These are phyloP conservation scores for Malacosoma neustria DNA, from an alignment of 2,888 invertebrate genomes.

Conservation along the genomic window DNA sequence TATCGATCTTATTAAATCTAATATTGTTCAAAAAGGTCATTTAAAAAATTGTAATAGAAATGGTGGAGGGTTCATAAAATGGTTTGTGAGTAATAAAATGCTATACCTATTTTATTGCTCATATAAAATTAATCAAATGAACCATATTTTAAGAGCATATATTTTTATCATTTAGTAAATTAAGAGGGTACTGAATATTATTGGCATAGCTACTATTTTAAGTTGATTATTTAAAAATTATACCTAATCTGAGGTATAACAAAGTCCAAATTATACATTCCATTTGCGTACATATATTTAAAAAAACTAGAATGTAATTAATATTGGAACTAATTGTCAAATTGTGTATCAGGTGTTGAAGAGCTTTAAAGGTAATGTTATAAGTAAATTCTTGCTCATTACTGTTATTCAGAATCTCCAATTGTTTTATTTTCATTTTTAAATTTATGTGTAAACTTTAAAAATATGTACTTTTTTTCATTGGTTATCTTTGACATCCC, in stretches of 20 bases:
- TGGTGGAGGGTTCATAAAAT: too few relatives aligned
- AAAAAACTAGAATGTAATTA: slow-evolving; percentile 22
- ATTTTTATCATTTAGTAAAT: slow-evolving; percentile 10
- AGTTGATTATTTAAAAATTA: slow-evolving; percentile 40
- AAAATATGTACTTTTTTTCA: too few relatives aligned
- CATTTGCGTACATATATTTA: slow-evolving; percentile 57
- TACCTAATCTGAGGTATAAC: slow-evolving; percentile 49
- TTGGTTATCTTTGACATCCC: too few relatives aligned
- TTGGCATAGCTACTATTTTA: slow-evolving; percentile 38
- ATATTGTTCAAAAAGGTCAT: too few relatives aligned
- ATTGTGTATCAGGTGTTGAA: slow-evolving; percentile 45
- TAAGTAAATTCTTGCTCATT: slow-evolving; percentile 58
- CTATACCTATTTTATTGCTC: too few relatives aligned
- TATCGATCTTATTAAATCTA: too few relatives aligned
- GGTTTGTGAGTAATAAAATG: too few relatives aligned
- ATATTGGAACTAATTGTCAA: slow-evolving; percentile 16
- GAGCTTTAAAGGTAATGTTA: slow-evolving; percentile 63
- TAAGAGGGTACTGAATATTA: slow-evolving; percentile 68
- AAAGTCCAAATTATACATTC: slow-evolving; percentile 70
- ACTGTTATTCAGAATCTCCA: slow-evolving; percentile 31
- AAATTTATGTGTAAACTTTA: too few relatives aligned
- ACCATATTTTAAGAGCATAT: not conserved
- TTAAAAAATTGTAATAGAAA: too few relatives aligned
- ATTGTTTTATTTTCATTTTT: slow-evolving; percentile 16
- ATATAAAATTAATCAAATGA: too few relatives aligned